These are phyloP conservation scores for Chrysoperla carnea DNA, from an alignment of 1,140 invertebrate species.

Conservation along the genomic window DNA sequence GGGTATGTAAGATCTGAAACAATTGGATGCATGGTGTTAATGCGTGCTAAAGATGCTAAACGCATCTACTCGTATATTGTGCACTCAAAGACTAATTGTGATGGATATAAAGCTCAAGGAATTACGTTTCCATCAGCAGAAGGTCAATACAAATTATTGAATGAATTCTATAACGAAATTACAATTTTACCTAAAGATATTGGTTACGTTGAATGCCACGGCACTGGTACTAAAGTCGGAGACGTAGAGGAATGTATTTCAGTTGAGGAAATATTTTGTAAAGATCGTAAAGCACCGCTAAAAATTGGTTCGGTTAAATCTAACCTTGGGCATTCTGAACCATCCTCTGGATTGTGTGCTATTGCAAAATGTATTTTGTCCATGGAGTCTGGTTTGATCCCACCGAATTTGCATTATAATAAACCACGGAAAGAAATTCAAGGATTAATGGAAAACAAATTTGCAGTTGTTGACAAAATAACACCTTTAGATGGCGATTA, in stretches of 20 bases:
- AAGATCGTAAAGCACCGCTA: constrained; percentile 29
- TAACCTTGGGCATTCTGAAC: constrained; percentile 50
- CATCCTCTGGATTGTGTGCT: constrained; percentile 36
- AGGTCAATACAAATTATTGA: constrained; percentile 29
- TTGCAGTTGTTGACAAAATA: constrained; percentile 36
- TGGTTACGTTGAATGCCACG: constrained; percentile 43
- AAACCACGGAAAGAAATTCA: constrained; percentile 41
- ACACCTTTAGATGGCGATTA: constrained; percentile 33
- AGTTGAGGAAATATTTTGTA: constrained; percentile 36
- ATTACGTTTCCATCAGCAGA: constrained; percentile 38
- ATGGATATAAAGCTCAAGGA: constrained; percentile 31
- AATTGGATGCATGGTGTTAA: constrained; percentile 56
- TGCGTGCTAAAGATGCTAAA: constrained; percentile 55
- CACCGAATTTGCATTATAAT: constrained; percentile 48
- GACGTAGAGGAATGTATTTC: constrained; percentile 47
- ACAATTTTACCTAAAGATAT: constrained; percentile 30
- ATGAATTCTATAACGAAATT: constrained; percentile 32
- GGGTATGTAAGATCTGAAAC: constrained; percentile 55
- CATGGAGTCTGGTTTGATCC: constrained; percentile 20
- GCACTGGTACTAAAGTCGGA: constrained; percentile 41
- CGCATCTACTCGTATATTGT: constrained; percentile 28
- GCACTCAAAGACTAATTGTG: constrained; percentile 49
- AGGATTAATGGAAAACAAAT: constrained; percentile 34
- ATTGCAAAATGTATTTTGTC: constrained; percentile 26
- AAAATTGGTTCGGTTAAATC: constrained; percentile 52